A percentile compares a stretch with the other conserved stretches of the same genome.
Conservation (phyloP, 2,888 invertebrate genomes). For the Microctonus brassicae region DNA sequence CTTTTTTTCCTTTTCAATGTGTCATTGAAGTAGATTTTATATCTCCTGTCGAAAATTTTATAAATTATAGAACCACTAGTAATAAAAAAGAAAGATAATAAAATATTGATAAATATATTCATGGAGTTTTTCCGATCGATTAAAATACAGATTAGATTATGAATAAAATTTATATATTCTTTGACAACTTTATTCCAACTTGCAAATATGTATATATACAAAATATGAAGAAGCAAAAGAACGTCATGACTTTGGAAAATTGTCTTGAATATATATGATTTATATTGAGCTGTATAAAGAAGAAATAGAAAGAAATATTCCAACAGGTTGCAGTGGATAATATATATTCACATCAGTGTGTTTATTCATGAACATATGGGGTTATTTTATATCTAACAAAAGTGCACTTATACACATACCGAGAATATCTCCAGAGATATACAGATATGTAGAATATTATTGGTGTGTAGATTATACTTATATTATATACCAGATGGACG, state of each 20-base stretch:
- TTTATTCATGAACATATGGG: neutral
- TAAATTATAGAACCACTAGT: neutral
- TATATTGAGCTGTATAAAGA: neutral
- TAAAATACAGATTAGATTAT: too few species aligned
- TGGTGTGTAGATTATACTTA: conserved; percentile 49
- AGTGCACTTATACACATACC: neutral
- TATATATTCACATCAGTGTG: neutral
- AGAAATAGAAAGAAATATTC: conserved; percentile 20
- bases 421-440: neutral
- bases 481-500: conserved; percentile 32
- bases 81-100: neutral
- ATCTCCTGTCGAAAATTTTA: neutral
- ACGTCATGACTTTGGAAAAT: neutral
- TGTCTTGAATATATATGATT: neutral
- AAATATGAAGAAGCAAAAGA: neutral
- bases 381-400: neutral
- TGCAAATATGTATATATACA: neutral
- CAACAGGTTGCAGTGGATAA: conserved; percentile 30
- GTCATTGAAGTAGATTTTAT: neutral
- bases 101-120: neutral
- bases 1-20: neutral
- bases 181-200: neutral
- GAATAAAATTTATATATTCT: too few species aligned
- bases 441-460: neutral
- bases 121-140: neutral